Evolutionary conservation across 2,797 vertebrate genomes (phyloP).

Genomic region (Pelodytes ibericus): DNA sequence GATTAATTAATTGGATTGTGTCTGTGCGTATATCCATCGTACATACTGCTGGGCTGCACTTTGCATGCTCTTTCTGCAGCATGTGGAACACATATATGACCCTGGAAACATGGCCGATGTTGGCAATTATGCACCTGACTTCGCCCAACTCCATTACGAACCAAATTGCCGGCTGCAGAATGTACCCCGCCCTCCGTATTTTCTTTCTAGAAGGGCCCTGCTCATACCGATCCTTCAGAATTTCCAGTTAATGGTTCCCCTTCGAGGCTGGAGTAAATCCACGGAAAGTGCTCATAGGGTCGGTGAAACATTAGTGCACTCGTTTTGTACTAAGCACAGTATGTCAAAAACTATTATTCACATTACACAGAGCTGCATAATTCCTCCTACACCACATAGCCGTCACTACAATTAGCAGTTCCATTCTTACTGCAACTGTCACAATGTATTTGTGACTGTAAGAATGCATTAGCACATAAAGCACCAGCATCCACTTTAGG

Average conservation of each 20-base stretch:
- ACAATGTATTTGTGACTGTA: constrained; percentile 11
- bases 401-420: constrained; percentile 37
- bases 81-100: too few relatives aligned
- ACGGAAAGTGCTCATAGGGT: background rate
- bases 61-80: too few relatives aligned
- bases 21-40: too few relatives aligned
- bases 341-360: constrained; percentile 24
- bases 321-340: constrained; percentile 23
- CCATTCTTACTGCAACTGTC: constrained; percentile 21
- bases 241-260: background rate
- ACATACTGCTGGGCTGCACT: too few relatives aligned
- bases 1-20: too few relatives aligned
- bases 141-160: background rate
- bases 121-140: too few relatives aligned
- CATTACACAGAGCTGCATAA: constrained; percentile 12
- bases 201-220: background rate
- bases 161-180: background rate
- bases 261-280: background rate
- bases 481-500: background rate
- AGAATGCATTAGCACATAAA: constrained; percentile 19
- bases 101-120: too few relatives aligned
- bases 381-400: constrained; percentile 31
- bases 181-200: background rate
- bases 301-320: background rate
- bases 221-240: background rate